Evolutionary conservation across 2,888 invertebrate genomes (phyloP).

Genomic region (Yponomeuta malinellus): DNA sequence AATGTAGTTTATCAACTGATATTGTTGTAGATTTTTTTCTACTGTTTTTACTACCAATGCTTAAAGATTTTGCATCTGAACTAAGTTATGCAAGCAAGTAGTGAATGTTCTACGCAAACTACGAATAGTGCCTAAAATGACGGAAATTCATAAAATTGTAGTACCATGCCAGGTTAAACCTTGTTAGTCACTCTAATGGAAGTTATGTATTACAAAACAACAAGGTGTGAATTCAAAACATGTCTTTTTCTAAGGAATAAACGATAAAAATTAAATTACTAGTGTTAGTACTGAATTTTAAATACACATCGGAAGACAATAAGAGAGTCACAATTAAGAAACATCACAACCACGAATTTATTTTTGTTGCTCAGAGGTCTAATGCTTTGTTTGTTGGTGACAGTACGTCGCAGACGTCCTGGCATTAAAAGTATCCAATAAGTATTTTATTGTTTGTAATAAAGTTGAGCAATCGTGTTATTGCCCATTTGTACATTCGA

Average conservation of each 20-base stretch:
- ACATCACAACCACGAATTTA: slow-evolving; percentile 61
- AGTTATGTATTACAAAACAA: background rate
- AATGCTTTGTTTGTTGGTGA: background rate
- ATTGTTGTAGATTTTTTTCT: background rate
- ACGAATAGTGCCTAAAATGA: background rate
- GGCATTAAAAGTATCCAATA: background rate
- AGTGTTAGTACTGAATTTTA: slow-evolving; percentile 25
- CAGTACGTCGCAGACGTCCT: slow-evolving; percentile 7
- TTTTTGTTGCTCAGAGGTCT: background rate
- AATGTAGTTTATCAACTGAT: background rate
- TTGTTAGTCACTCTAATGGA: background rate
- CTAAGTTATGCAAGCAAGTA: background rate
- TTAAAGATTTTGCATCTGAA: background rate
- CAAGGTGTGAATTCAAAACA: slow-evolving; percentile 31
- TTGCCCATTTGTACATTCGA: slow-evolving; percentile 56
- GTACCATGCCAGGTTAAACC: background rate
- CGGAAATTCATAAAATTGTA: background rate
- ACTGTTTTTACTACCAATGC: background rate
- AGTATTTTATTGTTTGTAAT: slow-evolving; percentile 13
- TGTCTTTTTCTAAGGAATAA: slow-evolving; percentile 72
- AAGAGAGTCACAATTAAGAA: slow-evolving; percentile 42
- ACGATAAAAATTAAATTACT: slow-evolving; percentile 44
- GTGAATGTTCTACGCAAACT: background rate
- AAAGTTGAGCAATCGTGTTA: slow-evolving; percentile 54
- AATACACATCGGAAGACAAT: slow-evolving; percentile 60